Percentiles rank a stretch among this genome's conserved stretches.
Conservation (phyloP, 2,113 vertebrate species). For the Tiliqua scincoides region DNA sequence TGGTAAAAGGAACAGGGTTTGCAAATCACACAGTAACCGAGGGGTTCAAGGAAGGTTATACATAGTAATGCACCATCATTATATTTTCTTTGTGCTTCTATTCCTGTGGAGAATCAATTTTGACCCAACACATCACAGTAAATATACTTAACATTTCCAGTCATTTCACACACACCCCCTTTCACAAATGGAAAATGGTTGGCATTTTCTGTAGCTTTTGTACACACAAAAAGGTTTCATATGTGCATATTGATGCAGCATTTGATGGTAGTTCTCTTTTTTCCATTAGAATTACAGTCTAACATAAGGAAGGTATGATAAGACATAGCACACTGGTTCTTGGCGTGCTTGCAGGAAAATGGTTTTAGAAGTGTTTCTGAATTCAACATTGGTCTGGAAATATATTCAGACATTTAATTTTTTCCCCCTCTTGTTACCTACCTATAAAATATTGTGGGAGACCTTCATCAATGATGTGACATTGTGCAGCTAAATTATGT, state of each 20-base stretch:
- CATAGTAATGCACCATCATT: slow-evolving; percentile 58
- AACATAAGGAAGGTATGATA: slow-evolving; percentile 37
- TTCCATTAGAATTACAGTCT: slow-evolving; percentile 30
- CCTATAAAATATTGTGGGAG: background rate
- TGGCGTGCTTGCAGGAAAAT: slow-evolving; percentile 42
- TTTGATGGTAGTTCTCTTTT: slow-evolving; percentile 38
- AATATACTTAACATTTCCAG: slow-evolving; percentile 48
- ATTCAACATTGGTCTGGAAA: slow-evolving; percentile 19
- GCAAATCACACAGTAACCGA: slow-evolving; percentile 33
- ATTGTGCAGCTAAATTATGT: slow-evolving; percentile 10
- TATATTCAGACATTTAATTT: slow-evolving; percentile 28
- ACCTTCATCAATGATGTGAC: background rate
- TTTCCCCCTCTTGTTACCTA: rapidly evolving
- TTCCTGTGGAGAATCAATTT: slow-evolving; percentile 50
- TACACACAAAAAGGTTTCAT: slow-evolving; percentile 38
- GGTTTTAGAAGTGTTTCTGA: slow-evolving; percentile 41
- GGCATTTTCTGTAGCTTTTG: slow-evolving; percentile 34
- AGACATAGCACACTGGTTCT: slow-evolving; percentile 38
- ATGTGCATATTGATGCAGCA: slow-evolving; percentile 27
- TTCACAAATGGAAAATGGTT: slow-evolving; percentile 28
- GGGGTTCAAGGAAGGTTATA: slow-evolving; percentile 43
- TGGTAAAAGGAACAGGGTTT: slow-evolving; percentile 49
- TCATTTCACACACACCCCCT: background rate
- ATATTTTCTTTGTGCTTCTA: slow-evolving; percentile 8
- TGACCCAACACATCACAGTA: slow-evolving; percentile 32